Percentiles rank a stretch among this genome's conserved stretches.
These are phyloP conservation scores for Papilio polyxenes DNA, from an alignment of 1,140 invertebrate species.

Conservation along the genomic window DNA sequence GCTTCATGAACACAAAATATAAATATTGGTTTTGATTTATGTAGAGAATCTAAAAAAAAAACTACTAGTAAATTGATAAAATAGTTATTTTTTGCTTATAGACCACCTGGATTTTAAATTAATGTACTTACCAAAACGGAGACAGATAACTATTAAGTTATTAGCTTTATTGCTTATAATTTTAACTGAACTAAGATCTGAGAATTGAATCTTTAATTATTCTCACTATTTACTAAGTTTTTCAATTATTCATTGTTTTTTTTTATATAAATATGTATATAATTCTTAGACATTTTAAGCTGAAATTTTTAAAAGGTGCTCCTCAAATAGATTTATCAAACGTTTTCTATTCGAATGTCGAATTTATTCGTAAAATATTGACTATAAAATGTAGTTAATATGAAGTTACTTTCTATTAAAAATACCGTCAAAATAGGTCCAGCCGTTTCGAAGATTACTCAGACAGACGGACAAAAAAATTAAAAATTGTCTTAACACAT, in stretches of 20 bases:
- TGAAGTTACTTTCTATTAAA: no score
- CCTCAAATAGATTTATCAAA: not conserved
- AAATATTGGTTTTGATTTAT: not conserved
- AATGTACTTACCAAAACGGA: not conserved
- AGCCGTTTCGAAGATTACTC: no score
- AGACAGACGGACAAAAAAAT: no score
- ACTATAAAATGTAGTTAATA: no score
- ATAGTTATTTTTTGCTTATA: not conserved
- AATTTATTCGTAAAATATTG: no score
- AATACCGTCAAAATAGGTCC: no score
- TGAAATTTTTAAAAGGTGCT: slow-evolving; percentile 1
- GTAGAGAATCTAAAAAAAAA: not conserved
- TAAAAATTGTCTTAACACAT: no score
- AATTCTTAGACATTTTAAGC: not conserved
- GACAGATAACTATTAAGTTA: not conserved
- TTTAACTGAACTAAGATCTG: not conserved
- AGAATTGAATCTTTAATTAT: not conserved
- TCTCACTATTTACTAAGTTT: not conserved
- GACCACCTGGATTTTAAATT: not conserved
- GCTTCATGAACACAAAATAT: not conserved
- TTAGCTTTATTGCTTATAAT: not conserved
- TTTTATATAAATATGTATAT: not conserved
- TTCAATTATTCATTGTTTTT: not conserved
- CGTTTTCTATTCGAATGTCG: not conserved
- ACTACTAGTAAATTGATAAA: not conserved